Evolutionary conservation across 2,113 vertebrate species (phyloP).

Genomic region (Psilopsiagon aymara): DNA sequence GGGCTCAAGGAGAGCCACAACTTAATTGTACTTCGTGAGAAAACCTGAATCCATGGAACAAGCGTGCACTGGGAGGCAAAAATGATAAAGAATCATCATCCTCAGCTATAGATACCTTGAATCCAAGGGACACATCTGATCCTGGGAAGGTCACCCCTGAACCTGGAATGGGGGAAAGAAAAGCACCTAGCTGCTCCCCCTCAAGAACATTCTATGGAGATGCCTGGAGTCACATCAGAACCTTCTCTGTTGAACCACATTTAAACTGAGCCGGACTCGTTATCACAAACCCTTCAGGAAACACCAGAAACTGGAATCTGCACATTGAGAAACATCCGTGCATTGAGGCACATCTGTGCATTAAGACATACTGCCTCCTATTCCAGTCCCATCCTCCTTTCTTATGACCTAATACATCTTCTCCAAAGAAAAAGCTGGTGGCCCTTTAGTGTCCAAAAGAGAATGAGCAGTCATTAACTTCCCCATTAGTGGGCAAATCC

Average conservation of each 20-base stretch:
- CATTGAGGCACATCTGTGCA: rapidly evolving
- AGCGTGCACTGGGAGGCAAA: not conserved
- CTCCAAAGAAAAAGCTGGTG: not conserved
- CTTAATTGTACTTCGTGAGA: rapidly evolving
- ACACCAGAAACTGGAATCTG: not conserved
- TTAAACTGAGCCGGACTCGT: rapidly evolving
- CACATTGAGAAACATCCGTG: not conserved
- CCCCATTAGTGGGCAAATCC: not conserved
- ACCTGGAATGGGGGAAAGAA: not conserved
- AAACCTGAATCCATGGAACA: not conserved
- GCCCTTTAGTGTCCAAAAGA: not conserved
- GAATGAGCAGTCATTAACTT: not conserved
- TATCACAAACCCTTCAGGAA: not conserved
- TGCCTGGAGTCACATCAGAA: not conserved
- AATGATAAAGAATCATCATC: not conserved
- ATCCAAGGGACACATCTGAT: not conserved
- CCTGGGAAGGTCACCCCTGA: not conserved
- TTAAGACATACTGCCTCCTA: not conserved
- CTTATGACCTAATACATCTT: not conserved
- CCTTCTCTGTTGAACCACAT: rapidly evolving
- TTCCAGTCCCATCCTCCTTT: not conserved
- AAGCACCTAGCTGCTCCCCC: no score
- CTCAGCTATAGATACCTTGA: not conserved
- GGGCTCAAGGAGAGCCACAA: not conserved
- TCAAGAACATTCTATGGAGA: not conserved